Conservation (phyloP, 2,113 vertebrate species). For the Chaenocephalus aceratus region DNA sequence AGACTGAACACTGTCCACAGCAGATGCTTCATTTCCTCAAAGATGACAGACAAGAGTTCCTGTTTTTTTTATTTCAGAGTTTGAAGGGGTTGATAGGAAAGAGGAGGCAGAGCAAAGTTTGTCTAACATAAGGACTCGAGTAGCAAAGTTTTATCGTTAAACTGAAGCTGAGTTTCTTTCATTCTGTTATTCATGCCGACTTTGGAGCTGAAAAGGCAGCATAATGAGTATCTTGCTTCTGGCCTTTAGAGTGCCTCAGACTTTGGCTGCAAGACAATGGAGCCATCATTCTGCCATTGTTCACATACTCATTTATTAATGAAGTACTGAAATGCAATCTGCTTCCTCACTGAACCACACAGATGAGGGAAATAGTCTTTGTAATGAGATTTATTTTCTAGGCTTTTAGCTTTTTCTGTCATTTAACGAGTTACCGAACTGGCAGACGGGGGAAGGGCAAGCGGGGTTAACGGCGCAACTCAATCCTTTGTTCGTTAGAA, state of each 20-base stretch:
- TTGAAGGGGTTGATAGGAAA: background rate
- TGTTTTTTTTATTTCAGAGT: no score
- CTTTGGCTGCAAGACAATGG: constrained; percentile 69
- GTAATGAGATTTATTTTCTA: constrained; percentile 73
- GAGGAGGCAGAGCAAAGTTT: constrained; percentile 22
- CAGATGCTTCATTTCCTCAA: background rate
- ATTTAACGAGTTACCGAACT: constrained; percentile 63
- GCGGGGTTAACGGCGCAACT: background rate
- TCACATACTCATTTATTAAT: constrained; percentile 79
- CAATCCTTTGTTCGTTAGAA: constrained; percentile 49
- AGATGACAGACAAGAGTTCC: no score
- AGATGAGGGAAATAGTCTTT: constrained; percentile 76
- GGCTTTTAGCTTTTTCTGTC: constrained; percentile 61
- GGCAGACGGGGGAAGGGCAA: constrained; percentile 15
- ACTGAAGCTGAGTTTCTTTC: constrained; percentile 10
- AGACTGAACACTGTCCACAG: background rate
- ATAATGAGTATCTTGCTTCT: constrained; percentile 48
- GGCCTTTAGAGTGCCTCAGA: constrained; percentile 51
- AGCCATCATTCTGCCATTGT: constrained; percentile 73
- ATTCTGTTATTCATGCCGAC: constrained; percentile 12
- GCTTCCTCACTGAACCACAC: constrained; percentile 77
- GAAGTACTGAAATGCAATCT: constrained; percentile 81
- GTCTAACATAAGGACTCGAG: background rate
- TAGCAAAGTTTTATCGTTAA: background rate
- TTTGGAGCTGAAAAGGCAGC: constrained; percentile 37